Conservation (phyloP, 1,140 invertebrate genomes). For the Coelopa frigida region DNA sequence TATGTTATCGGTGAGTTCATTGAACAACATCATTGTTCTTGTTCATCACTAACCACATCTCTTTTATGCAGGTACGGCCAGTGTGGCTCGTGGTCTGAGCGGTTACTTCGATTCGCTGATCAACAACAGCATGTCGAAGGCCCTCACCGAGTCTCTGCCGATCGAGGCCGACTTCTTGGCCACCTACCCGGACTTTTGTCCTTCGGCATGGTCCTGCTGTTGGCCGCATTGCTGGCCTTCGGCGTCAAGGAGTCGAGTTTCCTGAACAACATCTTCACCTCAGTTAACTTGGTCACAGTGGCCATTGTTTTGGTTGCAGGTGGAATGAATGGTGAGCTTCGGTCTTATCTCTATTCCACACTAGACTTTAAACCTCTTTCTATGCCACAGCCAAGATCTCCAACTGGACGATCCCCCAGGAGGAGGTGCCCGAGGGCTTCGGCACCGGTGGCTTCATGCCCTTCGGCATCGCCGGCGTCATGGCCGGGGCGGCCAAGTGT, state of each 20-base stretch:
- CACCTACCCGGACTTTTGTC: conserved; percentile 80
- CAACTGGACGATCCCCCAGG: conserved; percentile 60
- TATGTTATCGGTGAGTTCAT: conserved; percentile 75
- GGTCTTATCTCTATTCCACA: no score
- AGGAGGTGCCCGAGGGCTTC: conserved; percentile 50
- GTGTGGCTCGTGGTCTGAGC: conserved; percentile 85
- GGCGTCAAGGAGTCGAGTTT: conserved; percentile 85
- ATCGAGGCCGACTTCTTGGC: conserved; percentile 66
- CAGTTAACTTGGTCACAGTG: conserved; percentile 79
- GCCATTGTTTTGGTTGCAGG: conserved; percentile 75
- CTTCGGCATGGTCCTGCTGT: conserved; percentile 59
- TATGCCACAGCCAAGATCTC: conserved; percentile 47
- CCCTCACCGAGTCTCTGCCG: conserved; percentile 59
- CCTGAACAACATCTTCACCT: conserved; percentile 86
- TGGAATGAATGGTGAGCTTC: conserved; percentile 62
- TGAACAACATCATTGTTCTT: background rate
- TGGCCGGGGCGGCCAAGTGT: conserved; percentile 81
- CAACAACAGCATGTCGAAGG: conserved; percentile 62
- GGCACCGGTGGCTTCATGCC: conserved; percentile 77
- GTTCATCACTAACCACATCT: background rate
- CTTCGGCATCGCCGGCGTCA: conserved; percentile 69
- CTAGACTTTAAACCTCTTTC: background rate
- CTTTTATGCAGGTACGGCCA: conserved; percentile 61
- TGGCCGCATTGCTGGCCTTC: conserved; percentile 62
- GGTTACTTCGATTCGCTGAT: conserved; percentile 80